Evolutionary conservation across 2,888 invertebrate genomes (phyloP), one percentile per base, ranked within the genome.

Genomic region (Drosophila borborema): DNA sequence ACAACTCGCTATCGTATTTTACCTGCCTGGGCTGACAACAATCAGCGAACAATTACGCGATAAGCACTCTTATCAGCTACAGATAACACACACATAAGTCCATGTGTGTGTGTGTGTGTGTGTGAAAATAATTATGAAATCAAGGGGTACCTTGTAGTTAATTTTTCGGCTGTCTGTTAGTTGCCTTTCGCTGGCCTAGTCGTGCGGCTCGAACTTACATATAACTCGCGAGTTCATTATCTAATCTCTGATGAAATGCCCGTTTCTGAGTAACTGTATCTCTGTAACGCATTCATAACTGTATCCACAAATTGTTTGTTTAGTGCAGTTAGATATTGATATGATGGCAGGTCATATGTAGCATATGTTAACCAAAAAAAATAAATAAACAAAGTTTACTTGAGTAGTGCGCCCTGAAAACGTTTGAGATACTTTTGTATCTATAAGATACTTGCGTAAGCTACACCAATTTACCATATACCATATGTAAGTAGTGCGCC

Each of bases 31-130:
- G 61, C 68, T 80, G 80, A 82, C 82, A 80, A 80, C 89, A 89
- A 90, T 86, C 85, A 80, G 85, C 71, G 63, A 55, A 64, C 90
- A 85, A 85, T 85, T 85, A 90, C 64, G 55, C 84, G 85, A 85
- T 85, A 85, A 88, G 90, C 31, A 34, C 40, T 51, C 89, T 86
- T 86, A 86, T 86, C 85, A 86, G 61, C 16, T 45, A 6, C 20
- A 82, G 85, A 86, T 90, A 86, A 90, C 72, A 69, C 38, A 40
- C 46, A 63, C 43, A 36, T 14, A 20, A 18, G n/a, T n/a, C n/a
- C n/a, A n/a, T n/a, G n/a, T 2, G 48, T 53, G 62, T 28, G 66
- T 67, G 20, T 2, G 48, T 53, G 62, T 28, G 66, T 67, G 62
- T 67, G 62, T 68, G 78, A 46, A 55, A 78, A 72, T 64, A 66